phyloP scores from a whole-genome alignment of 2,888 invertebrate species.

The Patella depressa region DNA sequence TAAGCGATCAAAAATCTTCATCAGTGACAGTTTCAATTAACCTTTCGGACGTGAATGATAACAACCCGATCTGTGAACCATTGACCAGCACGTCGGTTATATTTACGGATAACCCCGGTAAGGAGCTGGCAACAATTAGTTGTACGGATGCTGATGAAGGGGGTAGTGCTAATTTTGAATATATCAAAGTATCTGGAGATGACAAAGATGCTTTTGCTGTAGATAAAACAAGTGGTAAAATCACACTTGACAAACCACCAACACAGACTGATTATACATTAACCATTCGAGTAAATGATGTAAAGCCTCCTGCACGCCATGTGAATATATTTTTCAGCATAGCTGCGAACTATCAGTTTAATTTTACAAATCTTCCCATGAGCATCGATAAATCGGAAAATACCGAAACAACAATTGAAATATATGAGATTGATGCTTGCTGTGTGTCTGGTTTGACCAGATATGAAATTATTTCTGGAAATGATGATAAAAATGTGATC shows the following conservation, averaged over 20 bases:
- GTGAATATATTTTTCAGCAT: constrained; percentile 41
- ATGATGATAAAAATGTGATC: constrained; percentile 76
- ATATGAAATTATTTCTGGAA: constrained; percentile 89
- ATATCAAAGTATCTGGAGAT: constrained; percentile 35
- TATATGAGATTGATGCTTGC: no score
- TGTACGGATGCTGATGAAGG: constrained; percentile 43
- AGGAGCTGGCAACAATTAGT: constrained; percentile 24
- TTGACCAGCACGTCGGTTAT: constrained; percentile 32
- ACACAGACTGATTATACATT: constrained; percentile 30
- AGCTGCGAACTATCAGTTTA: constrained; percentile 18
- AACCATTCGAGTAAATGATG: constrained; percentile 41
- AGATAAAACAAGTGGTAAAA: constrained; percentile 29
- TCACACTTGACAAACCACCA: constrained; percentile 29
- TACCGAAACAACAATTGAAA: no score
- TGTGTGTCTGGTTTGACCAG: constrained; percentile 69
- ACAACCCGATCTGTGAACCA: constrained; percentile 40
- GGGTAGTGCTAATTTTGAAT: constrained; percentile 36
- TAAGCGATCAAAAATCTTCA: constrained; percentile 25
- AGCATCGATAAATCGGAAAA: no score
- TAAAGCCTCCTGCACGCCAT: constrained; percentile 31
- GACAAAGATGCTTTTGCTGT: constrained; percentile 34
- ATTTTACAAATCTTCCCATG: no score
- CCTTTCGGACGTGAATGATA: constrained; percentile 49
- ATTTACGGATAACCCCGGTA: constrained; percentile 33
- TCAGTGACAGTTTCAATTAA: constrained; percentile 35